Evolutionary conservation across 1,140 invertebrate genomes (phyloP).

Genomic region (Cryptotermes secundus): DNA sequence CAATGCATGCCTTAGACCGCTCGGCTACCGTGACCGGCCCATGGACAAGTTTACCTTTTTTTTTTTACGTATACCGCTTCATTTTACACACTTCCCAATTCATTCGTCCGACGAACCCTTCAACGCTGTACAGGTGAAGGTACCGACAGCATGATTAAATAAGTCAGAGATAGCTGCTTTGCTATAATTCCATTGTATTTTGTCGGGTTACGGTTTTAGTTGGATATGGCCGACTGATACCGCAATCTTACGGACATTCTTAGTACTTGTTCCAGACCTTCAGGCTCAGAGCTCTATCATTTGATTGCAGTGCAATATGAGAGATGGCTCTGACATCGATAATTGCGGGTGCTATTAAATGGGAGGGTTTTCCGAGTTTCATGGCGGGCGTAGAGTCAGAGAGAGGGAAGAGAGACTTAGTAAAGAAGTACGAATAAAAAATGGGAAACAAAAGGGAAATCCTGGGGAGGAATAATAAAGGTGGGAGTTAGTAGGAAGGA

Average conservation of each 20-base stretch:
- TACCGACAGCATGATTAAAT: no score
- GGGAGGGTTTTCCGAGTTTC: conserved; percentile 26
- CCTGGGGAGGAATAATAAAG: conserved; percentile 26
- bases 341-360: conserved; percentile 29
- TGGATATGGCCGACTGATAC: background rate
- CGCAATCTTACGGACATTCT: background rate
- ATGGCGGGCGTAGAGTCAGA: conserved; percentile 22
- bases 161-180: no score
- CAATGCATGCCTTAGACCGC: no score
- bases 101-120: no score
- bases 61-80: no score
- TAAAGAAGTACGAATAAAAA: background rate
- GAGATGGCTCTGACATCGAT: conserved; percentile 24
- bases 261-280: background rate
- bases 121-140: no score
- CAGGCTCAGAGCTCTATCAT: background rate
- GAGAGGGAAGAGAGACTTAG: conserved; percentile 12
- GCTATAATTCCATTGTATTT: no score
- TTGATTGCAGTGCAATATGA: background rate
- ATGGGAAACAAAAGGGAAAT: conserved; percentile 23
- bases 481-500: conserved; percentile 19
- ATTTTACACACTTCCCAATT: no score
- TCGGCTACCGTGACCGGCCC: no score
- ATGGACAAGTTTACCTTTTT: no score
- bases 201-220: no score